A percentile compares a stretch with the other conserved stretches of the same genome.
Conservation (phyloP, 2,888 invertebrate species). For the Euzophera pinguis region DNA sequence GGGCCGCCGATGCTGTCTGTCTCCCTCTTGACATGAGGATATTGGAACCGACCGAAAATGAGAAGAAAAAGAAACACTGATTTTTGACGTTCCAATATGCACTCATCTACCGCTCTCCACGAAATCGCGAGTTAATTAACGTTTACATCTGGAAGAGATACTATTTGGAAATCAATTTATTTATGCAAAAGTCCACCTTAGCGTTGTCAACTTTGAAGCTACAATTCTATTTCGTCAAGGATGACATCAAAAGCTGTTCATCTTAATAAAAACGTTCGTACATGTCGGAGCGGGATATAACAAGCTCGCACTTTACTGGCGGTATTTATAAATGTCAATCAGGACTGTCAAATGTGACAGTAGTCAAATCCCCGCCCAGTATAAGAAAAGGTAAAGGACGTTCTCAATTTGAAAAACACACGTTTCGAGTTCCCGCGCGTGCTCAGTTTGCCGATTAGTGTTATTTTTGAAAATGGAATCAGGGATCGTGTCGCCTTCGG, state of each 20-base stretch:
- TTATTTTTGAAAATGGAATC: conserved; percentile 77
- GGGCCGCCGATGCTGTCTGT: conserved; percentile 51
- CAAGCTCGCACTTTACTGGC: conserved; percentile 68
- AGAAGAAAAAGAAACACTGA: conserved; percentile 73
- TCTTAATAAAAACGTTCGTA: conserved; percentile 59
- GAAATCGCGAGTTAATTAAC: conserved; percentile 57
- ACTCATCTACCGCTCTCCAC: conserved; percentile 55
- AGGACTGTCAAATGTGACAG: conserved; percentile 74
- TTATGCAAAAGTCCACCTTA: conserved; percentile 32
- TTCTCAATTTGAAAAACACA: conserved; percentile 76
- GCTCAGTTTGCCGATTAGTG: conserved; percentile 76
- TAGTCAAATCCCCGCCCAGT: conserved; percentile 72
- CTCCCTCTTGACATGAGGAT: conserved; percentile 68
- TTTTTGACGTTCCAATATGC: conserved; percentile 77
- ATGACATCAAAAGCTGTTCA: conserved; percentile 52
- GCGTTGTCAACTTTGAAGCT: conserved; percentile 17
- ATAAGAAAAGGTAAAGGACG: conserved; percentile 68
- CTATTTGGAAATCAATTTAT: conserved; percentile 17
- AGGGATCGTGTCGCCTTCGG: conserved; percentile 76
- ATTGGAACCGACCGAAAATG: conserved; percentile 71
- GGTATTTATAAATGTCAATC: conserved; percentile 77
- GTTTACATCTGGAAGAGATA: conserved; percentile 35
- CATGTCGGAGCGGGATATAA: conserved; percentile 44
- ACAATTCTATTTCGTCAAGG: conserved; percentile 20
- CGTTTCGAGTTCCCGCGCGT: conserved; percentile 70